Evolutionary conservation across 2,797 vertebrate genomes (phyloP).

Genomic region (Sandelia bainsii): DNA sequence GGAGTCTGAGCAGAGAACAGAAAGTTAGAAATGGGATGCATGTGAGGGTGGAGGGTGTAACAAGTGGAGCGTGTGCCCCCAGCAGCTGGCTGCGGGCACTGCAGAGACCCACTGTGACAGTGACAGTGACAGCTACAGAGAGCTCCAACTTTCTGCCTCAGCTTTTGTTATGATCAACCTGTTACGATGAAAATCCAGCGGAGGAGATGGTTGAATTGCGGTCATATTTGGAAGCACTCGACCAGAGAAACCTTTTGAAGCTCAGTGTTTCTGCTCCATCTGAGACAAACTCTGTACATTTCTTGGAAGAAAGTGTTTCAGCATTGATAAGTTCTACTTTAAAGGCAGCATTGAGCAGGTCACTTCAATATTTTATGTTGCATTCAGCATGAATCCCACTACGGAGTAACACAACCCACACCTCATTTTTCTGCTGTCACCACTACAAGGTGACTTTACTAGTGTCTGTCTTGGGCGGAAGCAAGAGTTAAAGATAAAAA

Average conservation of each 20-base stretch:
- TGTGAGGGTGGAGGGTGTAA: slow-evolving; percentile 1
- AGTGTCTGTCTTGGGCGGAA: slow-evolving; percentile 38
- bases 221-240: slow-evolving; percentile 62
- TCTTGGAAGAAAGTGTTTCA: slow-evolving; percentile 46
- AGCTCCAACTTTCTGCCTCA: slow-evolving; percentile 48
- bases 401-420: slow-evolving; percentile 28
- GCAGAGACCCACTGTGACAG: slow-evolving; percentile 32
- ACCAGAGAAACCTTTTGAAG: slow-evolving; percentile 70
- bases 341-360: slow-evolving; percentile 37
- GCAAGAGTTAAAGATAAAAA: slow-evolving; percentile 2
- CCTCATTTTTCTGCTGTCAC: slow-evolving; percentile 35
- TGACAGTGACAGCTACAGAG: slow-evolving; percentile 50
- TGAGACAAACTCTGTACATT: slow-evolving; percentile 54
- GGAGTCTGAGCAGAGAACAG: slow-evolving; percentile 86
- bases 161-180: slow-evolving; percentile 50
- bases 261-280: slow-evolving; percentile 59
- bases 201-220: slow-evolving; percentile 53
- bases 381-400: slow-evolving; percentile 33
- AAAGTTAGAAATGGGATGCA: slow-evolving; percentile 16
- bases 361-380: slow-evolving; percentile 54
- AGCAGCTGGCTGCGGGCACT: slow-evolving; percentile 27
- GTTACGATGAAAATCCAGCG: slow-evolving; percentile 38
- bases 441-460: slow-evolving; percentile 12
- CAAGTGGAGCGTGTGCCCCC: slow-evolving; percentile 25
- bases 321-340: slow-evolving; percentile 47